Evolutionary conservation across 2,113 vertebrate species (phyloP).

Genomic region (Tapirus terrestris): DNA sequence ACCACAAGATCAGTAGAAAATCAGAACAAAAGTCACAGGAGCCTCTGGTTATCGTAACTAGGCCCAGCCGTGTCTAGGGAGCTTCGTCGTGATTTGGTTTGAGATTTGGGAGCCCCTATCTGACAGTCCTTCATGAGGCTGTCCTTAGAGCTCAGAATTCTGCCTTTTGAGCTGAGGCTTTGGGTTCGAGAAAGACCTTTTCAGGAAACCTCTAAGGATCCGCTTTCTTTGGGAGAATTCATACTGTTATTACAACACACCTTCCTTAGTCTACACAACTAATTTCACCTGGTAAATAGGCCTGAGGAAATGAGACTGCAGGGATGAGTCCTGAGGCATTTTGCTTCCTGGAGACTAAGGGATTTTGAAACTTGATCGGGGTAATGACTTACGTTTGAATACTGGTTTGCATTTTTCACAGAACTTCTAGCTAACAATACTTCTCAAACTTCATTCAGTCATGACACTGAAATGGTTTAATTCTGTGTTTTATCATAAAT

Average conservation of each 20-base stretch:
- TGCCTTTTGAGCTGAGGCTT: not conserved
- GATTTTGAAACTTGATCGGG: not conserved
- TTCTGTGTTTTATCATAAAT: conserved; percentile 2
- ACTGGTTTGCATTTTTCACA: not conserved
- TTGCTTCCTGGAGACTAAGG: not conserved
- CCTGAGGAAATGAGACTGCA: not conserved
- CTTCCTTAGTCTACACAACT: not conserved
- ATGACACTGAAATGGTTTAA: not conserved
- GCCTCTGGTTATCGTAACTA: not conserved
- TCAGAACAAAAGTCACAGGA: conserved; percentile 1
- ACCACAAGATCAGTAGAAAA: not conserved
- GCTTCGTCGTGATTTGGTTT: not conserved
- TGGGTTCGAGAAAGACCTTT: not conserved
- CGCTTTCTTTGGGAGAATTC: not conserved
- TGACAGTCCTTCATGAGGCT: not conserved
- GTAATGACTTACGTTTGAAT: not conserved
- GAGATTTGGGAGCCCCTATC: not conserved
- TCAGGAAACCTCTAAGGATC: not conserved
- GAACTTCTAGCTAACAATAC: not conserved
- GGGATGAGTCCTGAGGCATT: not conserved
- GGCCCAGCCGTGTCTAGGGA: not conserved
- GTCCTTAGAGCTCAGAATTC: not conserved
- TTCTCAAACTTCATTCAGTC: not conserved
- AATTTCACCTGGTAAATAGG: not conserved
- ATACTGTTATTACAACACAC: not conserved